A percentile compares a stretch with the other conserved stretches of the same genome.
Conservation (phyloP, 2,113 vertebrate species). For the Anoplopoma fimbria region DNA sequence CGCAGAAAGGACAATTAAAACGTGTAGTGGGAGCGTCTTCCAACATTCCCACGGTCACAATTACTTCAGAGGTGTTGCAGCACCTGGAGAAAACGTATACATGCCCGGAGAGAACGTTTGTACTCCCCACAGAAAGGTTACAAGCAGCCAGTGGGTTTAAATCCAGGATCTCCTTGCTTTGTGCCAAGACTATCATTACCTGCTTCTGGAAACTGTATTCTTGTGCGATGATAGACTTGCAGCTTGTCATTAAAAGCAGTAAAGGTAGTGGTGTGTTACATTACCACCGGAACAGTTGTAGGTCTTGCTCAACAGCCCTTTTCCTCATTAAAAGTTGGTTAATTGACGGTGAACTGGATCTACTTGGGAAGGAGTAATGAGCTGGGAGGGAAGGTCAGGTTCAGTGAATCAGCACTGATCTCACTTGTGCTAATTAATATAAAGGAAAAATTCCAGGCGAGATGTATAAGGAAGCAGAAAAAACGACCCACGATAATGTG, state of each 20-base stretch:
- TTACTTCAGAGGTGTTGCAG: neutral
- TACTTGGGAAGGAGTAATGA: constrained; percentile 78
- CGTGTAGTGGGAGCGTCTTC: neutral
- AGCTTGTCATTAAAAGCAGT: constrained; percentile 72
- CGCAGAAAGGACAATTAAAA: neutral
- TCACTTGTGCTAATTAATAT: constrained; percentile 68
- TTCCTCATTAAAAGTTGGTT: constrained; percentile 81
- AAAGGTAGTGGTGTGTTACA: constrained; percentile 76
- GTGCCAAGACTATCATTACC: constrained; percentile 38
- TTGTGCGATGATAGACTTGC: constrained; percentile 45
- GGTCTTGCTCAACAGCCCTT: constrained; percentile 82
- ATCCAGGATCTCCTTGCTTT: neutral
- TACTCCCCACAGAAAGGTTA: neutral
- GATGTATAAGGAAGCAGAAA: neutral
- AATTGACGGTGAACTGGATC: constrained; percentile 77
- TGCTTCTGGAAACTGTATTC: constrained; percentile 50
- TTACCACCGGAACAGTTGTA: constrained; percentile 74
- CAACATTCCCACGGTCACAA: neutral
- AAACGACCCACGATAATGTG: neutral
- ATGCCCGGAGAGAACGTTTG: neutral
- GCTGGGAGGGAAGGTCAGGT: constrained; percentile 76
- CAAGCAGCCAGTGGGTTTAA: neutral
- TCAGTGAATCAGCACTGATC: constrained; percentile 69
- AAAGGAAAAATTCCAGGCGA: constrained; percentile 24
- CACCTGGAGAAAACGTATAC: neutral